Conservation (phyloP, 2,113 vertebrate genomes). For the Dermatemys mawii region DNA sequence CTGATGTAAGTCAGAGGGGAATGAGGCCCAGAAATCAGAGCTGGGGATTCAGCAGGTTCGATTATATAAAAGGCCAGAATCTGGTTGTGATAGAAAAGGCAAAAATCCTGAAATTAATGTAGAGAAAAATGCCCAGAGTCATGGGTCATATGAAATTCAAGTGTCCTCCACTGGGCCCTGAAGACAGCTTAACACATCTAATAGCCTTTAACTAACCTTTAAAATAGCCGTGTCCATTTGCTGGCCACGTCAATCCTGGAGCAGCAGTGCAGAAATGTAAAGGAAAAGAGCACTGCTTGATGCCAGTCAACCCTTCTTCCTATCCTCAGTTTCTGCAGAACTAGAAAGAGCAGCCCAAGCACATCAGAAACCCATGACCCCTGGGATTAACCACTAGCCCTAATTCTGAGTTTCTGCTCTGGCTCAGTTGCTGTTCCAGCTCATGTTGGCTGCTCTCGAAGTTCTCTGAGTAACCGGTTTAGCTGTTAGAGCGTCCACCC, state of each 20-base stretch:
- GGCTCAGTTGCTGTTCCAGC: not conserved
- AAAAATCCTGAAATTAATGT: slow-evolving; percentile 9
- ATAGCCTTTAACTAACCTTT: not conserved
- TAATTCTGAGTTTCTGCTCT: not conserved
- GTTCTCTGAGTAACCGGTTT: not conserved
- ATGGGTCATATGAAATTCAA: not conserved
- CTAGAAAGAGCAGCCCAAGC: no score
- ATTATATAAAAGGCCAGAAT: not conserved
- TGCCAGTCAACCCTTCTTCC: not conserved
- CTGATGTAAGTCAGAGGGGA: no score
- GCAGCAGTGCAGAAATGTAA: not conserved
- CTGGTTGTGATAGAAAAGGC: not conserved
- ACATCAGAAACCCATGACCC: no score
- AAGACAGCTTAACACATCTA: not conserved
- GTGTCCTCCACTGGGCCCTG: not conserved
- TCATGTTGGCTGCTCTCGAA: not conserved
- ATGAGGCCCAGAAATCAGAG: not conserved
- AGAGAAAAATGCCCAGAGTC: not conserved
- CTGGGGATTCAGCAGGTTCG: not conserved
- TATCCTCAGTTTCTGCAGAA: not conserved
- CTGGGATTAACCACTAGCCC: no score
- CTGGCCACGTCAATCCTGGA: no score
- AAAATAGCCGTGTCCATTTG: no score
- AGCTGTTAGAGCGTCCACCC: not conserved
- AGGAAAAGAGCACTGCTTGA: accelerated